These are phyloP conservation scores for Alloplasta piceator DNA, from an alignment of 2,888 invertebrate genomes.

Conservation along the genomic window DNA sequence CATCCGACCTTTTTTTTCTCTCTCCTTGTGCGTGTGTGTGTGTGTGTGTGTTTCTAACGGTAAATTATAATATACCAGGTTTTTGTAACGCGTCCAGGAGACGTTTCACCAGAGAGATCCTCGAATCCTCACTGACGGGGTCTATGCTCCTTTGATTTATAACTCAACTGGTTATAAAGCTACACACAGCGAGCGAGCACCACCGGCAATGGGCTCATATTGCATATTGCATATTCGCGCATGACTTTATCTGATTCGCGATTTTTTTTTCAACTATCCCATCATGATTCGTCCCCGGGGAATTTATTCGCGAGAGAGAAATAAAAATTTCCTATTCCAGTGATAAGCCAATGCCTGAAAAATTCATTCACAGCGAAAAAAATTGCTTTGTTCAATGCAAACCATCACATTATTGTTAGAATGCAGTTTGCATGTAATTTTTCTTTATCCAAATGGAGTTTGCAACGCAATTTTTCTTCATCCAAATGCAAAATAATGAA, in stretches of 20 bases:
- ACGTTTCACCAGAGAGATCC: conserved; percentile 49
- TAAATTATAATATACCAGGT: conserved; percentile 68
- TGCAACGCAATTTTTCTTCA: too few species aligned
- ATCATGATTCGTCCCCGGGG: conserved; percentile 46
- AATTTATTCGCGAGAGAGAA: not conserved
- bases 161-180: conserved; percentile 66
- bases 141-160: conserved; percentile 69
- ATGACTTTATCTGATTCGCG: conserved; percentile 73
- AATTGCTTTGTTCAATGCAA: too few species aligned
- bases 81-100: conserved; percentile 68
- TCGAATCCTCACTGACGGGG: conserved; percentile 62
- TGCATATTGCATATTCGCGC: conserved; percentile 60
- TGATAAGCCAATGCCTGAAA: too few species aligned
- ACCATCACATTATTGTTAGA: too few species aligned
- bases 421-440: too few species aligned
- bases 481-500: too few species aligned
- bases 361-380: too few species aligned
- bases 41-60: conserved; percentile 63
- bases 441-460: too few species aligned
- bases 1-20: not conserved
- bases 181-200: conserved; percentile 50
- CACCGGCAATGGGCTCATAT: conserved; percentile 2
- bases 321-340: not conserved
- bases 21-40: not conserved
- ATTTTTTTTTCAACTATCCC: conserved; percentile 46